Conservation (phyloP, 2,888 invertebrate genomes). For the Poecilus cupreus region DNA sequence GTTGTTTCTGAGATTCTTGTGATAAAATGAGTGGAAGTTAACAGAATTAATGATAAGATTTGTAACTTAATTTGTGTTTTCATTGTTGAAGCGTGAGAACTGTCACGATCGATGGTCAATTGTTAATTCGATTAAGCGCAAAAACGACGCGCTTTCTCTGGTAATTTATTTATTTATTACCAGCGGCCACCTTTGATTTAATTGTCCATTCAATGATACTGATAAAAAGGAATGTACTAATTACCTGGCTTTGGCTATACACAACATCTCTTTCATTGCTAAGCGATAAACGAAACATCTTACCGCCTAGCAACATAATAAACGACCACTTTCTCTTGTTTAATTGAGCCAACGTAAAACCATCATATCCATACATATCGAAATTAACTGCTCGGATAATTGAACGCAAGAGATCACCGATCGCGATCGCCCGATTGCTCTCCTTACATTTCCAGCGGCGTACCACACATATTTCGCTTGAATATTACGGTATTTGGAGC, state of each 20-base stretch:
- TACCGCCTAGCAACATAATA: conserved; percentile 31
- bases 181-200: conserved; percentile 15
- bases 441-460: not conserved
- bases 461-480: not conserved
- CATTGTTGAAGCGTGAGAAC: conserved; percentile 5
- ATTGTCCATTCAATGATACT: conserved; percentile 6
- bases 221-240: conserved; percentile 21
- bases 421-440: not conserved
- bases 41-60: not conserved
- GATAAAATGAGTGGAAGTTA: not conserved
- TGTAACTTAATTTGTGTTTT: not conserved
- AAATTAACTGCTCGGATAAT: conserved; percentile 48
- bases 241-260: not conserved
- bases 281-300: conserved; percentile 34
- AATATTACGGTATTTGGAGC: not conserved
- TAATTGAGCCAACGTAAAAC: conserved; percentile 45
- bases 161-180: conserved; percentile 15
- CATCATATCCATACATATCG: conserved; percentile 48
- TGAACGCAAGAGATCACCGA: conserved; percentile 32
- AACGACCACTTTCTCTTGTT: conserved; percentile 50
- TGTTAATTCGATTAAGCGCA: conserved; percentile 19
- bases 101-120: conserved; percentile 9
- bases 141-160: not conserved
- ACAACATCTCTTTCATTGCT: conserved; percentile 47
- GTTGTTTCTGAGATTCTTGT: not conserved